Conservation (phyloP, 2,888 invertebrate species). For the Tachina grossa region DNA sequence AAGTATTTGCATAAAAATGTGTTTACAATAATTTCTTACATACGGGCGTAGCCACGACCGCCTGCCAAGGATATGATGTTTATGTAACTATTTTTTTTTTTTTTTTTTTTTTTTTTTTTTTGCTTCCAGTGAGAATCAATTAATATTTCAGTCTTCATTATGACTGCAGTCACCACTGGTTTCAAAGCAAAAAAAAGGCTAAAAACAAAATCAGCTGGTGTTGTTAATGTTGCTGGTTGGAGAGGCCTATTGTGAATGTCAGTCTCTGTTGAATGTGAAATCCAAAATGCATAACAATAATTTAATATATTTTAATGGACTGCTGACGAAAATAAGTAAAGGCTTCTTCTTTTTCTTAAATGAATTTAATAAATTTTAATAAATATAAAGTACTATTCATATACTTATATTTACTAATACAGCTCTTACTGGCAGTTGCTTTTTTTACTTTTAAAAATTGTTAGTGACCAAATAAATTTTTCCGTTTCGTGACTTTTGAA, state of each 20-base stretch:
- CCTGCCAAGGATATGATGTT: constrained; percentile 34
- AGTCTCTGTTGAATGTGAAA: not conserved
- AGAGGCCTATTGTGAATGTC: not conserved
- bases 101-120: not conserved
- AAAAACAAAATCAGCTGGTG: constrained; percentile 52
- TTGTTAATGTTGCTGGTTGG: constrained; percentile 1
- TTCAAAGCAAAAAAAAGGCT: not conserved
- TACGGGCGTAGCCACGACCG: constrained; percentile 45
- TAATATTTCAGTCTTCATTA: constrained; percentile 53
- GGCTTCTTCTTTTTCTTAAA: not conserved
- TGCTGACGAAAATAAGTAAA: not conserved
- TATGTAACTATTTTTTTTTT: not conserved
- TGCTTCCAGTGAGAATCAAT: constrained; percentile 44
- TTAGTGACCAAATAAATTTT: constrained; percentile 29
- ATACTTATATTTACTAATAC: constrained; percentile 1
- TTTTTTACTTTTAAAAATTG: not conserved
- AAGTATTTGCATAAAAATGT: constrained; percentile 45
- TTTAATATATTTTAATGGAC: constrained; percentile 46
- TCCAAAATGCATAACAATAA: constrained; percentile 31
- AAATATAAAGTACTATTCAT: not conserved
- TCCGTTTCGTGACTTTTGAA: not conserved
- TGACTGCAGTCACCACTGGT: not conserved
- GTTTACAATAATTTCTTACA: constrained; percentile 21
- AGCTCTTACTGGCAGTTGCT: not conserved
- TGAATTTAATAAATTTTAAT: not conserved